These are phyloP conservation scores for Gadopsis marmoratus DNA, from an alignment of 2,797 vertebrate species.

Conservation along the genomic window DNA sequence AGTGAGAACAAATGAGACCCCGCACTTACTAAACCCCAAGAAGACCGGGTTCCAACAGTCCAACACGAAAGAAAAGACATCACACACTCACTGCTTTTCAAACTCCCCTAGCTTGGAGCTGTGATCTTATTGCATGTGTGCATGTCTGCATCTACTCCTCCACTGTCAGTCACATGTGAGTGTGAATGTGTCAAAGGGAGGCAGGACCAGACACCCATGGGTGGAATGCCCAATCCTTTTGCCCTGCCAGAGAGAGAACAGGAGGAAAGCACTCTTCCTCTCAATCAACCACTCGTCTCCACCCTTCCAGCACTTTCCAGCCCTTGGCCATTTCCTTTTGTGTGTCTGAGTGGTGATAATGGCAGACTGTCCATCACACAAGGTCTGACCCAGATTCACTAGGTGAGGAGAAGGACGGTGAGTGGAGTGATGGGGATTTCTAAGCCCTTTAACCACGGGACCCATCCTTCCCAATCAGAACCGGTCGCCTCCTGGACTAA, in stretches of 20 bases:
- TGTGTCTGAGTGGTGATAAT: conserved; percentile 79
- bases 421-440: conserved; percentile 63
- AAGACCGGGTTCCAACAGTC: conserved; percentile 30
- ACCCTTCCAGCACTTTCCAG: conserved; percentile 60
- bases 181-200: conserved; percentile 69
- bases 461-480: conserved; percentile 79
- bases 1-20: conserved; percentile 70
- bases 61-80: conserved; percentile 23
- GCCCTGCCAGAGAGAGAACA: conserved; percentile 43
- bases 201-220: conserved; percentile 63
- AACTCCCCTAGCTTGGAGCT: conserved; percentile 12
- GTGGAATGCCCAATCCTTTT: conserved; percentile 62
- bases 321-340: conserved; percentile 69
- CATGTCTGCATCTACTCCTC: conserved; percentile 25
- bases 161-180: conserved; percentile 51
- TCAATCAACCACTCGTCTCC: conserved; percentile 48
- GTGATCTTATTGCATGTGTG: conserved; percentile 32
- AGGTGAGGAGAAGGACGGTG: conserved; percentile 43
- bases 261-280: conserved; percentile 56
- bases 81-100: not conserved
- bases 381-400: conserved; percentile 83
- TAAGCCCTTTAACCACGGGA: conserved; percentile 83
- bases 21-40: conserved; percentile 48
- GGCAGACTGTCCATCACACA: conserved; percentile 81
- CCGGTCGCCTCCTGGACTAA: conserved; percentile 54